Evolutionary conservation across 2,113 vertebrate species (phyloP), one percentile per base, ranked within the genome.

Genomic region (Genyomyrus donnyi): DNA sequence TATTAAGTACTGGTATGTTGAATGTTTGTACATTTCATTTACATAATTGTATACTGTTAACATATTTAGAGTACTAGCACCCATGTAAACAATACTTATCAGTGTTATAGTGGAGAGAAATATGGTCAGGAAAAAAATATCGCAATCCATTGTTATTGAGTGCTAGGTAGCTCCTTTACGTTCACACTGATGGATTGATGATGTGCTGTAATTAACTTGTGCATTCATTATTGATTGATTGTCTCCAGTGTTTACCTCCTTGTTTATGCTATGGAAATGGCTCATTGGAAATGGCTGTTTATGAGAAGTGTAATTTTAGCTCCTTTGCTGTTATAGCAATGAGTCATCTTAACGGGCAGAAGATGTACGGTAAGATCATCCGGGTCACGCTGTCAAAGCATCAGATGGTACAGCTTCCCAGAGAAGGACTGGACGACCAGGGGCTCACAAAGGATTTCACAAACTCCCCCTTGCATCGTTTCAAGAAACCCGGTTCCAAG

Each of bases 311-410:
- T 74, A 88, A 74, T 74, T 49, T 66, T 45, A 46, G 24, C 27
- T 89, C 62, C 27, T 48, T 31, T 19, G 45, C 45, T 7, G 3
- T 87, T 88, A 31, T 89, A 99, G 98, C 98, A 35, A 99, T 99
- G 98, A 99, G 98, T 92, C 98, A 99, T 95, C 95, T 99, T 92
- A 99, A 99, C 87, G 98, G 98, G 89, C 98, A 99, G 93, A 99
- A 99, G 95, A 98, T 99, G 98, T 98, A 98, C 53, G 98, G 98
- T 53, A 99, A 99, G 95, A 98, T 99, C 93, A 98, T 99, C 93
- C 96, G 98, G 1, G 98, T 99, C 92, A 98, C 98, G 0, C 94
- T 98, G 92, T 99, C 98, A 87, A 99, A 99, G 90, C 98, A 99
- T 93, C 98, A 98, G 91, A 97, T 98, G 13, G 98, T 99, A 89